phyloP scores from a whole-genome alignment of 2,888 invertebrate species.

The Beris chalybata region DNA sequence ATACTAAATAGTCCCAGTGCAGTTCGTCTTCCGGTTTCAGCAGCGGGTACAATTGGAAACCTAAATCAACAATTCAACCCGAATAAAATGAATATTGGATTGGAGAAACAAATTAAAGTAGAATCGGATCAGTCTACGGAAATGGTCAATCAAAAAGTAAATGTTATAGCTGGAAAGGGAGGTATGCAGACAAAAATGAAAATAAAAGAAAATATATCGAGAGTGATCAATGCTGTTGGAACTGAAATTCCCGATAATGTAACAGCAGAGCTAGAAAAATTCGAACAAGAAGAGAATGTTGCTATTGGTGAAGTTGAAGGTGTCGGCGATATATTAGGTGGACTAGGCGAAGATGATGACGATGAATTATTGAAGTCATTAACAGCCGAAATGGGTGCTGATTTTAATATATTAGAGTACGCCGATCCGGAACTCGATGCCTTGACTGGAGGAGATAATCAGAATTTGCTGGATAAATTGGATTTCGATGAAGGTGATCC shows the following conservation, averaged over 20 bases:
- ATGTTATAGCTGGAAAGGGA: constrained; percentile 40
- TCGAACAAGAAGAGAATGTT: constrained; percentile 67
- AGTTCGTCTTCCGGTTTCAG: constrained; percentile 9
- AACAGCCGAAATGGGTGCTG: constrained; percentile 85
- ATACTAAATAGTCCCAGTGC: constrained; percentile 9
- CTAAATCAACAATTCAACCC: not conserved
- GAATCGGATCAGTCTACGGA: constrained; percentile 25
- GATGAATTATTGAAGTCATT: constrained; percentile 76
- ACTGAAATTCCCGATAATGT: constrained; percentile 69
- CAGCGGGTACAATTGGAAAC: not conserved
- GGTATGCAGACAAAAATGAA: constrained; percentile 42
- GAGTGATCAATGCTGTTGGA: constrained; percentile 53
- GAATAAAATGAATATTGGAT: constrained; percentile 13
- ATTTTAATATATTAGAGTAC: constrained; percentile 94
- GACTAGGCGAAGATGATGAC: constrained; percentile 84
- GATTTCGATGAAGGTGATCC: constrained; percentile 78
- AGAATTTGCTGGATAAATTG: constrained; percentile 82
- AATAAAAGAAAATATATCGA: constrained; percentile 28
- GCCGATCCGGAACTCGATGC: constrained; percentile 91
- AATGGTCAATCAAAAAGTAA: constrained; percentile 39
- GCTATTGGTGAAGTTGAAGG: constrained; percentile 64
- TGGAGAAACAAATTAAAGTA: constrained; percentile 9
- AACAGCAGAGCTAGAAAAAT: constrained; percentile 68
- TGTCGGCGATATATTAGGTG: constrained; percentile 79
- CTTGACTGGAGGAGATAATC: constrained; percentile 74